Evolutionary conservation across 37 sponge, comb jelly and placozoan genomes (phyloP), one percentile per base, ranked within the genome.

Genomic region (Halichondria panicea): DNA sequence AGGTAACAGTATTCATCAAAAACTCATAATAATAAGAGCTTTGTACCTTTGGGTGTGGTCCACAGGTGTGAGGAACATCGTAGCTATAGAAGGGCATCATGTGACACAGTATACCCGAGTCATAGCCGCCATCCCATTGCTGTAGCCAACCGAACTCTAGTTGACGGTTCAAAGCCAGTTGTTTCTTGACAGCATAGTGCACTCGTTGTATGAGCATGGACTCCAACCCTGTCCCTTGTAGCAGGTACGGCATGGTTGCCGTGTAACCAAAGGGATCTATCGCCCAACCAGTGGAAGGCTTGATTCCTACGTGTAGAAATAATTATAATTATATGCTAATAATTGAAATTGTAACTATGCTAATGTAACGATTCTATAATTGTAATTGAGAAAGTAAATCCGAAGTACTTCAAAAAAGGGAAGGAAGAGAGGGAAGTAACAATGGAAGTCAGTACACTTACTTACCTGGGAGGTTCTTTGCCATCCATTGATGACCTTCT

Each of bases 131-230:
- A 73, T 89, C 98, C 98, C 98, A 97, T 30, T 67, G 65, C 79
- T 97, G 98, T 38, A 83, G 50, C 99, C 99, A 98, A 13, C 52
- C 27, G 57, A 95, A 98, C 75, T 98, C 99, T 27, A 98, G 84
- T 22, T 74, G 63, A 68, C 82, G 81, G 31, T 73, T 63, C 46
- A 38, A 25, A 25, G 94, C 87, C 41, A 98, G 72, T 24, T 90
- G 68, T 68, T 93, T 95, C 77, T 98, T 98, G 42, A 98, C 66
- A 9, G 78, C 32, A 54, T 98, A 95, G 80, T 95, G 99, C 4
- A 88, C 87, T 2, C 99, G 63, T 75, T 98, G 93, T 3, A 98
- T 88, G 27, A 92, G 62, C 88, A 98, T 95, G 72, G 77, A 71
- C 22, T 87, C 67, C 38, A 95, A 45, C 0, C 91, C 93, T 42